phyloP scores from a whole-genome alignment of 2,797 vertebrate genomes.

The Spinibarbus caldwelli region DNA sequence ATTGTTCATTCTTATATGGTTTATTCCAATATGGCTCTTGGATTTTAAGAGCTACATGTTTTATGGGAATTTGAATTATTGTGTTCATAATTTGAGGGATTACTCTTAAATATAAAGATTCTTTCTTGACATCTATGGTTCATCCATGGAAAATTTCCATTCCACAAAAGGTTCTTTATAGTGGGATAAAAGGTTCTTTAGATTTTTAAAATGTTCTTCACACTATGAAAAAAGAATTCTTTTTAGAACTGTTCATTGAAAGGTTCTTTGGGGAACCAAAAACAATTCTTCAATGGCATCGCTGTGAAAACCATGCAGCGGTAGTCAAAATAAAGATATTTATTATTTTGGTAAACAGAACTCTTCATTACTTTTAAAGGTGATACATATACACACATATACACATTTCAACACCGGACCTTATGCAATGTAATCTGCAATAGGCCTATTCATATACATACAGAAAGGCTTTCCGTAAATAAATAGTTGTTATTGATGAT shows the following conservation, averaged over 20 bases:
- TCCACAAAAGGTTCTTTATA: not conserved
- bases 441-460: not conserved
- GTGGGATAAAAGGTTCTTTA: not conserved
- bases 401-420: not conserved
- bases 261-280: no score
- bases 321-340: slow-evolving; percentile 54
- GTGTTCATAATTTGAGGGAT: not conserved
- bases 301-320: not conserved
- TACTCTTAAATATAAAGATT: not conserved
- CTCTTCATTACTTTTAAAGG: not conserved
- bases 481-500: not conserved
- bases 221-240: no score
- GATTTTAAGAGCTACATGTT: not conserved
- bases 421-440: not conserved
- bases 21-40: not conserved
- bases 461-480: not conserved
- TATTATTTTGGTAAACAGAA: slow-evolving; percentile 38
- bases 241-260: no score
- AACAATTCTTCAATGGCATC: not conserved
- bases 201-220: no score
- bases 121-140: not conserved
- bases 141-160: not conserved
- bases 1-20: not conserved
- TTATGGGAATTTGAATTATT: not conserved
- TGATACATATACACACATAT: not conserved